Percentiles rank a stretch among this genome's conserved stretches.
Conservation (phyloP, 2,113 vertebrate species). For the Pavo muticus region DNA sequence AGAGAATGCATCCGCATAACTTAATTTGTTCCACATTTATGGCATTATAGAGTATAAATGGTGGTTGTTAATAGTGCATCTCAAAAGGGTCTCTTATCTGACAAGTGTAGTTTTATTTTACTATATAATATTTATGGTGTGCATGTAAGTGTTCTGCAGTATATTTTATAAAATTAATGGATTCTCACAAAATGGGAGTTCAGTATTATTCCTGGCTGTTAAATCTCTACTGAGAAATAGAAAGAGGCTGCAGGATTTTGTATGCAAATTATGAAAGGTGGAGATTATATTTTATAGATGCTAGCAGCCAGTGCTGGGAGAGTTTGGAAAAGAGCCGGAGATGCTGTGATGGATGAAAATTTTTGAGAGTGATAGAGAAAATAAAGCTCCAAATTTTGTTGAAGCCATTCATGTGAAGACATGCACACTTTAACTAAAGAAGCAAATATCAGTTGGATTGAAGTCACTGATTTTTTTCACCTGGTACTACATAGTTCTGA, state of each 20-base stretch:
- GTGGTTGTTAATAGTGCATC: slow-evolving; percentile 28
- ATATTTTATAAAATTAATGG: slow-evolving; percentile 9
- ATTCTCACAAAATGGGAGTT: neutral
- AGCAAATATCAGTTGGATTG: neutral
- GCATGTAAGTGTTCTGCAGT: neutral
- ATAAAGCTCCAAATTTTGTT: neutral
- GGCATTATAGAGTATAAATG: neutral
- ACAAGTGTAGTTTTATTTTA: slow-evolving; percentile 37
- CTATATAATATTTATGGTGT: slow-evolving; percentile 30
- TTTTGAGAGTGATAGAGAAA: neutral
- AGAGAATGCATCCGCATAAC: neutral
- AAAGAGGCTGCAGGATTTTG: slow-evolving; percentile 5
- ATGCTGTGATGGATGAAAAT: neutral
- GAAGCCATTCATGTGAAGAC: neutral
- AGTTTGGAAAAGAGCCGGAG: neutral
- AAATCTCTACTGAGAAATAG: slow-evolving; percentile 12
- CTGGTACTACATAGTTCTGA: neutral
- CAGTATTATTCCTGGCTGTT: neutral
- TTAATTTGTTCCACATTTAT: neutral
- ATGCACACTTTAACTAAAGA: neutral
- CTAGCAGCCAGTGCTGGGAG: neutral
- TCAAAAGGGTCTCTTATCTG: slow-evolving; percentile 4
- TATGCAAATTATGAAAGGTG: neutral
- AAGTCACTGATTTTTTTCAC: neutral
- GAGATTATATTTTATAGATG: neutral